phyloP scores from a whole-genome alignment of 2,888 invertebrate genomes.

The Lasiommata megera region DNA sequence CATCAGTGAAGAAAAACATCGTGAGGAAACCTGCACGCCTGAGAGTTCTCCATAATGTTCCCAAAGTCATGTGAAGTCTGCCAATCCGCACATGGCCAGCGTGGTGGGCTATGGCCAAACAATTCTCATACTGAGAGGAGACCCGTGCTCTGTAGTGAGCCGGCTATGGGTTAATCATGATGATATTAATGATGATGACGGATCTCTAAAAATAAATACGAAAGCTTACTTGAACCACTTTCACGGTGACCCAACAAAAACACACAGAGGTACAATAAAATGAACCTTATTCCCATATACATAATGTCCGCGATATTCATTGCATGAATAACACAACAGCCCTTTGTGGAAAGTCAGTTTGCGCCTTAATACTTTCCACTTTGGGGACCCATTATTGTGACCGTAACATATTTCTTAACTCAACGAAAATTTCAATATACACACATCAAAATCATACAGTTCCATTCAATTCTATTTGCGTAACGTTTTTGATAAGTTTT shows the following conservation, averaged over 20 bases:
- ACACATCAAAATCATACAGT: neutral
- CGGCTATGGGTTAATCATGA: too few species aligned
- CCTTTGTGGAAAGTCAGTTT: constrained; percentile 13
- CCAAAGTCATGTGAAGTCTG: too few species aligned
- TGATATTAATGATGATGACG: neutral
- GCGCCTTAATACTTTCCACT: constrained; percentile 17
- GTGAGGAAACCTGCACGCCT: too few species aligned
- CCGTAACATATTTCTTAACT: constrained; percentile 13
- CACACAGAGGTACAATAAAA: constrained; percentile 5
- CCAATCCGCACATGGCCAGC: too few species aligned
- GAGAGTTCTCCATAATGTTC: too few species aligned
- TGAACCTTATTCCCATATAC: constrained; percentile 9
- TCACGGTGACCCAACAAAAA: constrained; percentile 16
- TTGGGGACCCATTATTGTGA: constrained; percentile 3
- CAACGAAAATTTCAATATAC: neutral
- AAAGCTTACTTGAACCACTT: constrained; percentile 24
- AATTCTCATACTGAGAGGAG: too few species aligned
- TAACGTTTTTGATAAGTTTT: too few species aligned
- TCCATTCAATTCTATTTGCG: neutral
- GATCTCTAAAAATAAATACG: constrained; percentile 17
- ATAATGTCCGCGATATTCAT: constrained; percentile 14
- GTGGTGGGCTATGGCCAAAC: too few species aligned
- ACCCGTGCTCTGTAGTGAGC: too few species aligned
- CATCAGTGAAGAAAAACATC: too few species aligned
- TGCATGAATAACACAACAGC: constrained; percentile 14